Percentiles rank a stretch among this genome's conserved stretches.
Evolutionary conservation across 2,888 invertebrate genomes (phyloP).

Genomic region (Xanthia icteritia): DNA sequence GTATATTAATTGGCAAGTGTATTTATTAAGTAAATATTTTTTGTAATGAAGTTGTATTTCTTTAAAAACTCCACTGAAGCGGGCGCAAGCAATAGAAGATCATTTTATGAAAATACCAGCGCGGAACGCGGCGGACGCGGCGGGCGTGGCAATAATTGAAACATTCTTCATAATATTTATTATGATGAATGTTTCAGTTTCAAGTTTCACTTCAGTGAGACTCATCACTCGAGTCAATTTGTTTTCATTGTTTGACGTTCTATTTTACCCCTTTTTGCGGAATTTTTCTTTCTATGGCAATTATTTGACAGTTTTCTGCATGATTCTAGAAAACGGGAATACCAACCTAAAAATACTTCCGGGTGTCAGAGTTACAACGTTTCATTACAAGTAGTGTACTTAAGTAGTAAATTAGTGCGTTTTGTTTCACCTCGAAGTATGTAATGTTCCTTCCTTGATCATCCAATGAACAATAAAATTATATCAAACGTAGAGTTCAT

Average conservation of each 20-base stretch:
- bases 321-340: slow-evolving; percentile 82
- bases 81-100: neutral
- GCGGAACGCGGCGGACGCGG: rapidly evolving
- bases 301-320: slow-evolving; percentile 76
- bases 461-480: neutral
- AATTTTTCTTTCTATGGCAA: slow-evolving; percentile 67
- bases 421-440: neutral
- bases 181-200: too few species aligned
- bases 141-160: too few species aligned
- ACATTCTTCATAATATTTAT: too few species aligned
- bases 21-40: too few species aligned
- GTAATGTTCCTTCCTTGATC: neutral
- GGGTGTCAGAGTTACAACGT: slow-evolving; percentile 71
- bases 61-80: neutral
- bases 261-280: neutral
- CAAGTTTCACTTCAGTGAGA: neutral
- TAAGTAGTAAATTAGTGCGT: too few species aligned
- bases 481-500: too few species aligned
- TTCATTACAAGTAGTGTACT: slow-evolving; percentile 67
- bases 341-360: slow-evolving; percentile 75
- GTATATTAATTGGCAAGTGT: neutral
- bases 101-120: neutral
- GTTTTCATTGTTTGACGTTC: neutral
- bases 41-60: neutral
- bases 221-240: neutral